Evolutionary conservation across 92 coral and sea anemone genomes (phyloP), one percentile per base, ranked within the genome.

Genomic region (Hydrozoanthus gracilis): DNA sequence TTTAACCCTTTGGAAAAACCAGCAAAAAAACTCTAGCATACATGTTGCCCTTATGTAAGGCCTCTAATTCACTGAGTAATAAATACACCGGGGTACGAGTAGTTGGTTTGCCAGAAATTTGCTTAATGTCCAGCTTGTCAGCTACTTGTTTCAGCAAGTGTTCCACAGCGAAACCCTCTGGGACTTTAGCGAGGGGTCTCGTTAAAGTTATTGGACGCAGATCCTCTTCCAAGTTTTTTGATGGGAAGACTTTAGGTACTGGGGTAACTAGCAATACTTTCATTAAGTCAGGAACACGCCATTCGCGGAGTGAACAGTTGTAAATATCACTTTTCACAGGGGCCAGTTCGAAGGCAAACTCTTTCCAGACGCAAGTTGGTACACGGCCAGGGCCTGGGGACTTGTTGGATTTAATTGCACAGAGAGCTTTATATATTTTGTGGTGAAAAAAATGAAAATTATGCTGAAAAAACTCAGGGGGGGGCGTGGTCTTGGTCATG

Each of bases 301-400:
- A n/a, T 61, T 61, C 67, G 27, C 67, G 14, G 62, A 13, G 67
- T 61, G 67, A 61, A 61, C 67, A 61, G 65, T 87, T 78, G 77
- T 77, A 87, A 48, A 77, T 77, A 76, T 77, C 78, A 78, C 45
- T 77, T 62, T 27, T 44, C 16, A 78, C 83, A 44, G 89, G 89
- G 50, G 89, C 83, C 39, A 86, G 68, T 64, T 87, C 86, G 70
- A 78, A 87, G 51, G 86, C 89, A 66, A 87, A 78, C 86, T 87
- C 86, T 78, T 87, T 87, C 69, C 89, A 87, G 58, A 78, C 78
- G 15, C 66, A 20, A 12, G 61, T 70, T n/a, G 89, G 78, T 12
- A 87, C 60, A 46, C 64, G 73, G 60, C 49, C 89, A 27, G 86
- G 86, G 56, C 86, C 89, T 44, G 76, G 67, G 52, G 86, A 78